phyloP scores from a whole-genome alignment of 2,797 vertebrate genomes.

The Knipowitschia caucasica region DNA sequence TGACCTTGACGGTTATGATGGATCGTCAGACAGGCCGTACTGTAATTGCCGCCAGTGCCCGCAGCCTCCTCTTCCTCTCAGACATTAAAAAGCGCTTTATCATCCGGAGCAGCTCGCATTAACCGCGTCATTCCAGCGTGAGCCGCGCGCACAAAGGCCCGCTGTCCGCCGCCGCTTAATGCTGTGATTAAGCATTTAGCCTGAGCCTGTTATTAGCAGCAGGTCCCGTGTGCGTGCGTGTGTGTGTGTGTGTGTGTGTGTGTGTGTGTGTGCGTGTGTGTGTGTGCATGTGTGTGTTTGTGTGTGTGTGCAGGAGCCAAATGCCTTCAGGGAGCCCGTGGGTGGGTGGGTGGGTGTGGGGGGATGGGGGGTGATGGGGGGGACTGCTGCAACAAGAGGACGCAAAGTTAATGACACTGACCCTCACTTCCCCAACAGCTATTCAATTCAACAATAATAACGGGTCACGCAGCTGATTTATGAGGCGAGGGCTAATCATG shows the following conservation, averaged over 20 bases:
- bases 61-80: slow-evolving; percentile 31
- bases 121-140: slow-evolving; percentile 96
- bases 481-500: slow-evolving; percentile 92
- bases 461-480: slow-evolving; percentile 95
- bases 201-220: slow-evolving; percentile 88
- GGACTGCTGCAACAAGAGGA: slow-evolving; percentile 42
- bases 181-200: slow-evolving; percentile 88
- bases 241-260: slow-evolving; percentile 55
- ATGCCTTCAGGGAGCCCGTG: slow-evolving; percentile 82
- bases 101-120: slow-evolving; percentile 87
- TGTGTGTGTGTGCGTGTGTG: slow-evolving; percentile 74
- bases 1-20: slow-evolving; percentile 74
- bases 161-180: slow-evolving; percentile 89
- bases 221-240: slow-evolving; percentile 89
- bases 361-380: slow-evolving; percentile 26
- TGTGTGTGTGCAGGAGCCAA: slow-evolving; percentile 85
- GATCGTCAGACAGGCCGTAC: slow-evolving; percentile 57
- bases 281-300: too few relatives aligned
- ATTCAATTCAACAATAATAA: slow-evolving; percentile 96
- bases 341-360: slow-evolving; percentile 54
- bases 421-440: slow-evolving; percentile 95
- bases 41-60: slow-evolving; percentile 77
- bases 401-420: slow-evolving; percentile 97
- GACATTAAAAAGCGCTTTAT: slow-evolving; percentile 85
- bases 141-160: slow-evolving; percentile 91